A percentile compares a stretch with the other conserved stretches of the same genome.
Conservation (phyloP, 37 sponge, comb jelly and placozoan species). For the Hormiphora californensis region DNA sequence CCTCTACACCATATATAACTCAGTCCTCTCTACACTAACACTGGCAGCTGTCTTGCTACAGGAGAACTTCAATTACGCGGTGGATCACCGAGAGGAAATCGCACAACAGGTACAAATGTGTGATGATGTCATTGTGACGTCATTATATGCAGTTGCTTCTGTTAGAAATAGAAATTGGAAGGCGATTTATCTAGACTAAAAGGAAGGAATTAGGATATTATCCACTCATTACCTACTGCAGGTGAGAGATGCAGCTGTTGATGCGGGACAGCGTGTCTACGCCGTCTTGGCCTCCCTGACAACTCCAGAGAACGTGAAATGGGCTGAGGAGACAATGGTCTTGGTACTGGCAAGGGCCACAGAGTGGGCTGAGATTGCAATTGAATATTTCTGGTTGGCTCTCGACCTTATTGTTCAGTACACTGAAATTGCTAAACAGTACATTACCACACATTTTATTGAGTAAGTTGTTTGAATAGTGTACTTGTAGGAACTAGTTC, state of each 20-base stretch:
- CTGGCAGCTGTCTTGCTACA: slow-evolving; percentile 1
- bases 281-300: not conserved
- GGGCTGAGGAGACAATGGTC: not conserved
- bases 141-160: too few relatives aligned
- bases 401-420: too few relatives aligned
- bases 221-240: too few relatives aligned
- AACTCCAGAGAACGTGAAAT: not conserved
- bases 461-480: not conserved
- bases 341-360: too few relatives aligned
- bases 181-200: too few relatives aligned
- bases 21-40: not conserved
- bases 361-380: too few relatives aligned
- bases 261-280: not conserved
- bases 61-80: not conserved
- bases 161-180: too few relatives aligned
- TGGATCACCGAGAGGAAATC: not conserved
- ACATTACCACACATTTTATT: not conserved
- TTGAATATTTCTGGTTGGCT: too few relatives aligned
- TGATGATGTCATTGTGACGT: too few relatives aligned
- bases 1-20: slow-evolving; percentile 38
- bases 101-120: slow-evolving; percentile 22
- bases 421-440: not conserved
- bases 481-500: not conserved
- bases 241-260: not conserved
- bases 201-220: too few relatives aligned